Evolutionary conservation across 2,113 vertebrate genomes (phyloP), one percentile per base, ranked within the genome.

Genomic region (Nematolebias whitei): DNA sequence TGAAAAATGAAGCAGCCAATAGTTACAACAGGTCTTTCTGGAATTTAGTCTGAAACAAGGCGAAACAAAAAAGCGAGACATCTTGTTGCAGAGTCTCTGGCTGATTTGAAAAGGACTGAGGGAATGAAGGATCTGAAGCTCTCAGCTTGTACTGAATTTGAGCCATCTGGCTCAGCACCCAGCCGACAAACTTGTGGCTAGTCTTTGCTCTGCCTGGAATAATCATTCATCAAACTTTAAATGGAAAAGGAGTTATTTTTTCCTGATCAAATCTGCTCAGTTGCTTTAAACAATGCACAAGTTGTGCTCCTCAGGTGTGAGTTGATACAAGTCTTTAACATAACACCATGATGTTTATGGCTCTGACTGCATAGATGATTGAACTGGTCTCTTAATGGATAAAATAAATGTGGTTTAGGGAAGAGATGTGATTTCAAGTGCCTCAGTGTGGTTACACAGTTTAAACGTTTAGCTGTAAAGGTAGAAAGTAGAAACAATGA

Each of bases 111-210:
- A 71, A 69, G 71, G 40, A 38, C 11, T 0, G 14, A 41, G 62
- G 65, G 61, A 86, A 74, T 80, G 67, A 77, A 63, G 58, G 73
- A 78, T 55, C 63, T 54, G 43, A 35, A 35, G 52, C 70, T 26
- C 71, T 82, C 71, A 4, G 71, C 69, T 68, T 80, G 74, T 63
- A 14, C 76, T 86, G 85, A 76, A 64, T 20, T 29, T 0, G 12
- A 71, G 87, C 85, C 85, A 89, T 79, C 63, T 89, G 87, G 85
- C 83, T 22, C 48, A n/a, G 53, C 18, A 47, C 71, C 76, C 80
- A 84, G 71, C 69, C 67, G 63, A 47, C 22, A 45, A 72, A 68
- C 74, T 40, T n/a, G 54, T 78, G 68, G 63, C 58, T 68, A 60
- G 44, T 35, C 64, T 69, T 74, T 79, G 65, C 74, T 78, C 43